Base-by-base conservation (phyloP, 2,888 invertebrate species). In the Mellilla xanthometata region DNA sequence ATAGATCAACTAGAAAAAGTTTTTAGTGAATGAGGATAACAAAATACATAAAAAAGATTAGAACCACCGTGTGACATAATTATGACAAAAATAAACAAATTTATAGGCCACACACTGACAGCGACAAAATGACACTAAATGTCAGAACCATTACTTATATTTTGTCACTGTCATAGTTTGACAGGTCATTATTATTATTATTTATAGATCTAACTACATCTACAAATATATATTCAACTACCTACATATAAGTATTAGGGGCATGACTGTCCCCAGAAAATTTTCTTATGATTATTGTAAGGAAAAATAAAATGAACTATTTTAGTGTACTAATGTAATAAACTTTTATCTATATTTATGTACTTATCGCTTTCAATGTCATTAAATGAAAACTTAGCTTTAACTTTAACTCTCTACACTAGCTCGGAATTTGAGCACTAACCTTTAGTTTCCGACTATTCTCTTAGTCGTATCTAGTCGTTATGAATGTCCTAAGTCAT, bases 201-300 rank as follows among this genome's bases (percentile, higher is more conserved):
- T 5, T n/a, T n/a, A 24, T 24, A 30, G 8, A 7, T 34, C 9
- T 41, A 36, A 13, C 22, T 56, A 57, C 56, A 54, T 22, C 22
- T 56, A 57, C 56, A 54, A 57, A 58, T 59, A 62, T 64, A 63
- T 68, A 69, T 66, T 24, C 64, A 58, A 46, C 56, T 62, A 64
- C 47, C 41, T 47, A 45, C 32, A 39, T 42, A 35, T 43, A 51
- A 56, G 54, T 54, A 54, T 58, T 52, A 60, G 64, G 61, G 69
- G 67, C 60, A 45, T 52, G 41, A 50, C 42, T 35, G 28, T 60
- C 74, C 76, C 73, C 75, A 56, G 59, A 68, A 68, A 72, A 78
- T 81, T 86, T 83, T 88, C 88, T 88, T 88, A 88, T 88, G 88
- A 88, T 86, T 87, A 88, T 73, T 75, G 61, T 87, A 86, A 86